Evolutionary conservation across 2,888 invertebrate species (phyloP), one percentile per base, ranked within the genome.

Genomic region (Schizotus pectinicornis): DNA sequence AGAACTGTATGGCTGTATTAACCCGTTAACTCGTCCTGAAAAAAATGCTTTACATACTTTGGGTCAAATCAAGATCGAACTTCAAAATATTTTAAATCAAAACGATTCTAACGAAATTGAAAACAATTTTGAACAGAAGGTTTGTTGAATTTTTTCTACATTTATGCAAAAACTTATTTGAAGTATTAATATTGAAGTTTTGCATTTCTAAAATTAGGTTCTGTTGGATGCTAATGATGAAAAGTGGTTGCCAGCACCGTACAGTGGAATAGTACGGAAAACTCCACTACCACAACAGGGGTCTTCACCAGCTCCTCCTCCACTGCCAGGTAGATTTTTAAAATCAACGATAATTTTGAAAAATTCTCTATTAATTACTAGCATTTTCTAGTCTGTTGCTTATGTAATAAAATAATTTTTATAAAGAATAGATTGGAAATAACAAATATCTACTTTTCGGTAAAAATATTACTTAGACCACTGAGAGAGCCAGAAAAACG

Each of bases 241-340:
- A 31, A 74, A 75, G 62, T 73, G 74, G 73, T 57, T 80, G 42
- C 79, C 80, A 5, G 66, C 70, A n/a, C 73, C 79, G 8, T 79
- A 79, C 58, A 74, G 68, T 51, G 72, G 76, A n/a, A 67, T 80
- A 38, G 66, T 79, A 22, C 65, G 77, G 54, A 66, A 72, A 48
- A 78, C 78, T 0, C 79, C 80, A 6, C 39, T 77, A 11, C 76
- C 78, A 2, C 77, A 74, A 61, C 69, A 73, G 46, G 75, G 74
- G 39, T 61, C 73, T 6, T 71, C 76, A 0, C 74, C 77, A 6
- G 68, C 74, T 12, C 74, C 76, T 14, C 75, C 73, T 14, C 67
- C 69, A 6, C 63, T 64, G 9, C 65, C 69, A 61, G 69, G 69
- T 69, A 63, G 5, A 12, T 46, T 9, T 7, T 8, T 46, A 30